phyloP scores from a whole-genome alignment of 1,140 invertebrate genomes.

The Trichoplusia ni region DNA sequence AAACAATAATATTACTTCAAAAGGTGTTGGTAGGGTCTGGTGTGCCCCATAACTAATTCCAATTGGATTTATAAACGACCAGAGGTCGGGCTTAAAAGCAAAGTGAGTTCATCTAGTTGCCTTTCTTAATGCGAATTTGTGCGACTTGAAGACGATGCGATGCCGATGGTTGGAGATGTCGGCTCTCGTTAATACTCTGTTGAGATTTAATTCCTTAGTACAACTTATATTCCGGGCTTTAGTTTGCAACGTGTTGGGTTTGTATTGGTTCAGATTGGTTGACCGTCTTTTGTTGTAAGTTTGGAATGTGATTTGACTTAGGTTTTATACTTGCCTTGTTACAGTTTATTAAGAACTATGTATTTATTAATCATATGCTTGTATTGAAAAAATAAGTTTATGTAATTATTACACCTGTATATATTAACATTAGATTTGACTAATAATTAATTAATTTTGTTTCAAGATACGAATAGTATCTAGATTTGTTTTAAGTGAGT shows the following conservation, averaged over 20 bases:
- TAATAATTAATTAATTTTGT: too few species aligned
- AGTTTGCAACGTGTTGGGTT: conserved; percentile 1
- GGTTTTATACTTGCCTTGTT: background rate
- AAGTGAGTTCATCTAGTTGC: conserved; percentile 51
- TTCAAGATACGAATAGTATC: too few species aligned
- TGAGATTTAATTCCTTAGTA: conserved; percentile 10
- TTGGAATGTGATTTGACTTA: background rate
- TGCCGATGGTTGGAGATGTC: conserved; percentile 28
- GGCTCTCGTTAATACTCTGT: conserved; percentile 20
- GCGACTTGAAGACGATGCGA: conserved; percentile 23
- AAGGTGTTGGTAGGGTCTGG: conserved; percentile 21
- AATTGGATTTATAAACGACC: conserved; percentile 62
- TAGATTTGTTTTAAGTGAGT: too few species aligned
- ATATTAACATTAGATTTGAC: too few species aligned
- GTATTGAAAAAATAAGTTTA: too few species aligned
- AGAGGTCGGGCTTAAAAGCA: conserved; percentile 56
- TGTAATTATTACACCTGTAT: too few species aligned
- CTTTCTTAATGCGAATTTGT: conserved; percentile 58
- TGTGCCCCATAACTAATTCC: conserved; percentile 49
- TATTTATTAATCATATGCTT: too few species aligned
- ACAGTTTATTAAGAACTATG: too few species aligned
- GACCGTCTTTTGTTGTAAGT: background rate
- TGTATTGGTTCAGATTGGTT: conserved; percentile 10
- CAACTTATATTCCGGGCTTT: conserved; percentile 2
- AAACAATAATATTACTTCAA: too few species aligned